These are phyloP conservation scores for Nomada goodeniana DNA, from an alignment of 2,888 invertebrate genomes.

Conservation along the genomic window DNA sequence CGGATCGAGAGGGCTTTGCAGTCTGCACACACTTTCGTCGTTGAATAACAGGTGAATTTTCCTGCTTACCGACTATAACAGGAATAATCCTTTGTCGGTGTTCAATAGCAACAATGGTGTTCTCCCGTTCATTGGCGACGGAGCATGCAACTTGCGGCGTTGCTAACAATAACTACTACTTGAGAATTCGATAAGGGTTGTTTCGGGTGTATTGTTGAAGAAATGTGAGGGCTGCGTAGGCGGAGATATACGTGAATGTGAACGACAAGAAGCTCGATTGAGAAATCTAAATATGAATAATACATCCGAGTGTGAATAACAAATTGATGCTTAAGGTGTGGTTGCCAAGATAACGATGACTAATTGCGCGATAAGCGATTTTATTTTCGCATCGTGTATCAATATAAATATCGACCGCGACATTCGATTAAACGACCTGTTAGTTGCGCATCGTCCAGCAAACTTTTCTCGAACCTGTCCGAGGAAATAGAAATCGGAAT, in stretches of 20 bases:
- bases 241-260: too few species aligned
- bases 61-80: background rate
- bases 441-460: too few species aligned
- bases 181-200: too few species aligned
- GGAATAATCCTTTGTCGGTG: background rate
- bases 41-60: conserved; percentile 7
- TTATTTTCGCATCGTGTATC: background rate
- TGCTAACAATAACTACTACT: too few species aligned
- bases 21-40: conserved; percentile 14
- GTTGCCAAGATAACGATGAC: background rate
- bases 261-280: too few species aligned
- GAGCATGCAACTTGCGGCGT: too few species aligned
- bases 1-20: conserved; percentile 14
- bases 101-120: background rate
- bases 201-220: too few species aligned
- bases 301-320: background rate
- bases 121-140: too few species aligned
- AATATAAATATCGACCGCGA: background rate
- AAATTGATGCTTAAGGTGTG: background rate
- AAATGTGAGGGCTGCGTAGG: too few species aligned
- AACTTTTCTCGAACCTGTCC: background rate
- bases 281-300: too few species aligned
- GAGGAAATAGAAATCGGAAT: background rate
- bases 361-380: conserved; percentile 21
- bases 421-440: background rate